phyloP scores from a whole-genome alignment of 2,113 vertebrate genomes.

The Egretta garzetta region DNA sequence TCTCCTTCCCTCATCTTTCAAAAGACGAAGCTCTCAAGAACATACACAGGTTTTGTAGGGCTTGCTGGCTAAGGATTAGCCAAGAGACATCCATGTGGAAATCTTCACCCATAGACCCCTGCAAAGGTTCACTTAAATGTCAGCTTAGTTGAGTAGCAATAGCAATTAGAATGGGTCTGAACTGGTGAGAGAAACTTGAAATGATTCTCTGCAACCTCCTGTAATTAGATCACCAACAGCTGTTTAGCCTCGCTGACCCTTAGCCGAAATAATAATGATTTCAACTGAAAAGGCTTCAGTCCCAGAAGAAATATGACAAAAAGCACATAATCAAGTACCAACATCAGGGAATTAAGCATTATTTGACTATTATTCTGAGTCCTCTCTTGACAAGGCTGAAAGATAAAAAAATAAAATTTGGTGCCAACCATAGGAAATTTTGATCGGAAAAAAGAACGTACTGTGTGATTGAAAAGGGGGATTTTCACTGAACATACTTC shows the following conservation, averaged over 20 bases:
- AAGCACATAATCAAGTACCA: neutral
- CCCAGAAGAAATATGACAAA: constrained; percentile 35
- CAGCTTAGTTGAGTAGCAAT: neutral
- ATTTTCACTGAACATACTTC: neutral
- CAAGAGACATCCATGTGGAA: neutral
- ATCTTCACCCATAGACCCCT: neutral
- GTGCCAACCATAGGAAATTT: neutral
- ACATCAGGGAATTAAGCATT: neutral
- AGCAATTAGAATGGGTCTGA: neutral
- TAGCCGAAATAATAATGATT: neutral
- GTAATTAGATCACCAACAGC: constrained; percentile 46
- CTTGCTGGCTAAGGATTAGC: neutral
- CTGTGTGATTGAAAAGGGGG: neutral
- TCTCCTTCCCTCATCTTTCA: neutral
- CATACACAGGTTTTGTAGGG: neutral
- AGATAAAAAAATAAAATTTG: neutral
- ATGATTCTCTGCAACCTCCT: neutral
- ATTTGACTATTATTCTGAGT: neutral
- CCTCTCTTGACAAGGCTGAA: neutral
- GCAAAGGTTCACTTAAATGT: neutral
- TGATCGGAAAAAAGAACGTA: neutral
- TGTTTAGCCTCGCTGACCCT: constrained; percentile 1
- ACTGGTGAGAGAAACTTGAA: neutral
- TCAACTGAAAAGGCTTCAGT: constrained; percentile 5
- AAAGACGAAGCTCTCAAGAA: neutral